Base-by-base conservation (phyloP, 1,140 invertebrate species). In the Sitodiplosis mosellana region DNA sequence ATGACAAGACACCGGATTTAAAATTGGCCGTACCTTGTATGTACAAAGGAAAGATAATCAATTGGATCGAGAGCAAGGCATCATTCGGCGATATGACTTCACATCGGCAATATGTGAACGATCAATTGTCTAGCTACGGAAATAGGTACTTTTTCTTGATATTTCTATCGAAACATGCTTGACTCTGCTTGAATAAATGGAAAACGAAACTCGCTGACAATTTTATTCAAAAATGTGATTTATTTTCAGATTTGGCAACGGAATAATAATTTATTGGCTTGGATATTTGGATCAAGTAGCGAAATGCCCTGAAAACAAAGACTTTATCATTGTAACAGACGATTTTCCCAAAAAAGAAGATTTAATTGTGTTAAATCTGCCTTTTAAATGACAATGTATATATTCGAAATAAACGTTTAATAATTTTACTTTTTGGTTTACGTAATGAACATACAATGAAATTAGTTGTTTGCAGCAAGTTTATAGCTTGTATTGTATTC, bases 41-140 rank as follows among this genome's bases (percentile, higher is more conserved):
- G 33, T 75, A 90, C 21, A 80, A 87, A 68, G 86, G 83, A 6
- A 76, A 80, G 58, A 75, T 94, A 19, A 75, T 95, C 0, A 91
- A 93, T 65, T 96, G 91, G 92, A 89, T 96, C 51, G 92, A 96
- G 68, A 93, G 89, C 52, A 95, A 96, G 69, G 91, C 90, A 10
- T 76, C 85, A 33, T 96, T 95, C 72, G 91, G 87, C 3, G 85
- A 89, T 68, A 70, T 76, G 49, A 75, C 81, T 52, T 77, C 78
- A 48, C 90, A 95, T 67, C 73, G 77, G 38, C 75, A 71, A n/a
- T 91, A 93, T 64, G 69, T 89, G 19, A 82, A 81, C 57, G 81
- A 89, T 59, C 91, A 96, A 61, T 80, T 84, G 53, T 73, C 78
- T 52, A 87, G 85, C 59, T 96, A 96, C 60, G 89, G 83, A 80